A percentile compares a stretch with the other conserved stretches of the same genome.
Conservation (phyloP, 2,888 invertebrate species). For the Drosophila formosana region DNA sequence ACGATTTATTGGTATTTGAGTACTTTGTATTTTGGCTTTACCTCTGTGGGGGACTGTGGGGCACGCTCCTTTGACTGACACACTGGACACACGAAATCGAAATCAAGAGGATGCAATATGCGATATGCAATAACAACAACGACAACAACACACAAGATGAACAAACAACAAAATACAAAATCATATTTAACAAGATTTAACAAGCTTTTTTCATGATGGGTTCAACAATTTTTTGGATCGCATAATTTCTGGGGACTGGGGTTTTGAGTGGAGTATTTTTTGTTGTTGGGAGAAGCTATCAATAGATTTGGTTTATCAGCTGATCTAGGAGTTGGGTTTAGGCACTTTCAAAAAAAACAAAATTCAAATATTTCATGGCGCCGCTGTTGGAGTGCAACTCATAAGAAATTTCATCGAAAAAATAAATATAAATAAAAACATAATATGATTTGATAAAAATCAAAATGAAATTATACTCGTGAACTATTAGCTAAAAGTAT, state of each 20-base stretch:
- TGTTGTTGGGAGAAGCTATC: conserved; percentile 5
- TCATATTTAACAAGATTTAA: conserved; percentile 69
- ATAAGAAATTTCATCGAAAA: conserved; percentile 19
- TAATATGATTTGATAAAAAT: conserved; percentile 34
- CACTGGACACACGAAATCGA: conserved; percentile 57
- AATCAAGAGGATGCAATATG: conserved; percentile 74
- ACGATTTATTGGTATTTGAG: conserved; percentile 73
- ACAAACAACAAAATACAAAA: conserved; percentile 63
- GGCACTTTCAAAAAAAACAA: conserved; percentile 34
- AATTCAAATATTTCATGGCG: conserved; percentile 33
- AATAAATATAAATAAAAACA: conserved; percentile 5
- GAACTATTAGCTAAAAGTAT: conserved; percentile 67
- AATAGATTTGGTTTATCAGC: conserved; percentile 9
- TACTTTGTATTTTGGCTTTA: conserved; percentile 59
- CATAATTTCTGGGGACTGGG: conserved; percentile 13
- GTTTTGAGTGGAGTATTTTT: background rate
- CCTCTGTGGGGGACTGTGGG: conserved; percentile 61
- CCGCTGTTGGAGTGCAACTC: conserved; percentile 43
- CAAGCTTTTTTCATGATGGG: conserved; percentile 8
- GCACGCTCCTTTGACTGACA: conserved; percentile 71
- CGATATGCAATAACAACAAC: conserved; percentile 52
- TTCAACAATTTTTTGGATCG: conserved; percentile 33
- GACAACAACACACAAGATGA: conserved; percentile 56
- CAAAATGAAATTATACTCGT: conserved; percentile 33
- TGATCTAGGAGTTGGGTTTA: conserved; percentile 16